Evolutionary conservation across 1,140 invertebrate species (phyloP), one percentile per base, ranked within the genome.

Genomic region (Chlorops oryzae): DNA sequence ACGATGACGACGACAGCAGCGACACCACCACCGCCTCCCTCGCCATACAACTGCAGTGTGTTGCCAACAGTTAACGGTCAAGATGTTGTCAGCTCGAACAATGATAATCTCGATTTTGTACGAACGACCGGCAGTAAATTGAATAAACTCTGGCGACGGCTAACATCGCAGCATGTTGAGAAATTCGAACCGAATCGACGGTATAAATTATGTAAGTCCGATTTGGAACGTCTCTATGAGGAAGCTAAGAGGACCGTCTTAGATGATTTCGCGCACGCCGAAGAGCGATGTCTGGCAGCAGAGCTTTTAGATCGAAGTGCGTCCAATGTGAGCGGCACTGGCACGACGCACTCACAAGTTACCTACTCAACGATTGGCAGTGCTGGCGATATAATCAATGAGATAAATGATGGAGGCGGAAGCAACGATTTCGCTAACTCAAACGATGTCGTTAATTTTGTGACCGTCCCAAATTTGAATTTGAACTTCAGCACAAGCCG

Each of bases 111-210:
- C 4, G 56, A 56, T 24, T 47, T 25, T 25, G 52, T 60, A 12
- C 45, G 50, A 7, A 48, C 46, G n/a, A 46, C 41, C 37, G 58
- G 58, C 9, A 28, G 9, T n/a, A 55, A 58, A 47, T 49, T 60
- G 24, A 60, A 60, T 56, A 58, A 58, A 39, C 21, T 60, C 2
- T 60, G 58, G 58, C 41, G 40, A n/a, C 53, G 58, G 40, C 42
- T 60, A 22, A 60, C 58, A 1, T 53, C 56, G 6, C 37, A 52
- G 15, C 34, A 46, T 22, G 22, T 46, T 12, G 49, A 54, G n/a
- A 57, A 56, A 52, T 60, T 52, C 28, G 28, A 43, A 41, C 51
- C 55, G 10, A 41, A 40, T 18, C 34, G 51, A 25, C 38, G 40
- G 10, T 60, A 58, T 40, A 35, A 55, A 34, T 37, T 60, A n/a